Percentiles rank a stretch among this genome's conserved stretches.
Conservation (phyloP, 2,888 invertebrate species). For the Caenorhabditis sinica region DNA sequence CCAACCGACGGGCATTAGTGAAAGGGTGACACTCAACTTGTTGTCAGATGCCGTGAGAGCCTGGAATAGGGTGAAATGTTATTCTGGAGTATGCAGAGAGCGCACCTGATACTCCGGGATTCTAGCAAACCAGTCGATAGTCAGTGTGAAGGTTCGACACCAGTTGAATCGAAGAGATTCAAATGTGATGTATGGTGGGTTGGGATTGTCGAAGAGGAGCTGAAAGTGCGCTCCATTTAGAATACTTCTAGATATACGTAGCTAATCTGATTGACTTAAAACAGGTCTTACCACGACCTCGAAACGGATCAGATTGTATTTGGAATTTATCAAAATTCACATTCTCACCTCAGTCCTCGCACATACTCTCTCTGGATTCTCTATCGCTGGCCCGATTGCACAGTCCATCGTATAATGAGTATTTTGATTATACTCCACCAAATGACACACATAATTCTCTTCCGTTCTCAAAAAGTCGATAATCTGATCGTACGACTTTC, state of each 20-base stretch:
- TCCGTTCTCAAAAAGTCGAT: background rate
- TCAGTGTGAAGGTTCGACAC: constrained; percentile 66
- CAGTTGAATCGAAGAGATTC: constrained; percentile 63
- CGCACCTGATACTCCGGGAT: constrained; percentile 36
- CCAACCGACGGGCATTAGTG: constrained; percentile 67
- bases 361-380: constrained; percentile 53
- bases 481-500: background rate
- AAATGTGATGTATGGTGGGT: constrained; percentile 47
- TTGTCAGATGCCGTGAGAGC: constrained; percentile 16
- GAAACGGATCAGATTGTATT: no score
- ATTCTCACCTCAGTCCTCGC: constrained; percentile 49
- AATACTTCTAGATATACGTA: background rate
- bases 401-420: constrained; percentile 54
- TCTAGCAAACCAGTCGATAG: constrained; percentile 62
- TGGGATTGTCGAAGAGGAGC: constrained; percentile 39
- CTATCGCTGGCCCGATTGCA: constrained; percentile 25
- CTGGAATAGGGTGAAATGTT: constrained; percentile 33
- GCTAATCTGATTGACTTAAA: background rate
- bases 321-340: no score
- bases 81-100: no score
- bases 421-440: constrained; percentile 20
- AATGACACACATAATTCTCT: constrained; percentile 45
- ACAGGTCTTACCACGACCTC: no score
- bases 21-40: constrained; percentile 31
- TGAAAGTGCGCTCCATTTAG: background rate